phyloP scores from a whole-genome alignment of 2,888 invertebrate genomes.

The Ornithoptera priamus region DNA sequence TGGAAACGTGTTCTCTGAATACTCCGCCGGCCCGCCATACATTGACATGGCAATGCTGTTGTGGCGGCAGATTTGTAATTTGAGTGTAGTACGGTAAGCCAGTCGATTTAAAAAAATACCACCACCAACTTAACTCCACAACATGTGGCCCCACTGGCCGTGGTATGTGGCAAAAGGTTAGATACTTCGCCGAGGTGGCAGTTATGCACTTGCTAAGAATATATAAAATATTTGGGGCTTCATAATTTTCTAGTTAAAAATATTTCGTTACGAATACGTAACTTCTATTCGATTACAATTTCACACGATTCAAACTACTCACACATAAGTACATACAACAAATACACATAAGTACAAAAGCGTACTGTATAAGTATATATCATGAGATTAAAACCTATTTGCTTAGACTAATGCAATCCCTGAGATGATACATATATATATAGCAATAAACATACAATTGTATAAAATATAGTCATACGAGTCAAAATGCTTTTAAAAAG shows the following conservation, averaged over 20 bases:
- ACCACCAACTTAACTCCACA: no score
- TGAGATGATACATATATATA: conserved; percentile 21
- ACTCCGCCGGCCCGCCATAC: no score
- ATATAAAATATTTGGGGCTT: no score
- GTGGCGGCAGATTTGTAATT: no score
- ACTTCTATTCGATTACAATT: conserved; percentile 12
- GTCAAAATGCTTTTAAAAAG: conserved; percentile 41
- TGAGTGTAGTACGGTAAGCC: no score
- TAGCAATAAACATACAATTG: conserved; percentile 15
- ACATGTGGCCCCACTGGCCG: no score
- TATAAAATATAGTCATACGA: conserved; percentile 21
- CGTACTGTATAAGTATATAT: conserved; percentile 46
- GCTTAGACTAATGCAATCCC: conserved; percentile 26
- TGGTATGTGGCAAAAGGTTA: no score
- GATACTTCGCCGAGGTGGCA: no score
- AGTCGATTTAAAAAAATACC: no score
- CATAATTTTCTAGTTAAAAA: not conserved
- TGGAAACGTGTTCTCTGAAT: no score
- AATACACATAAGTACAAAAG: conserved; percentile 68
- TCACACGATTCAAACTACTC: conserved; percentile 36
- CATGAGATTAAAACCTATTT: conserved; percentile 61
- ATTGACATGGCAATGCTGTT: no score
- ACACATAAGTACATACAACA: conserved; percentile 51
- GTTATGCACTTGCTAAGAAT: no score
- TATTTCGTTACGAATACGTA: conserved; percentile 1